Evolutionary conservation across 2,797 vertebrate genomes (phyloP), one percentile per base, ranked within the genome.

Genomic region (Nannoperca obscura): DNA sequence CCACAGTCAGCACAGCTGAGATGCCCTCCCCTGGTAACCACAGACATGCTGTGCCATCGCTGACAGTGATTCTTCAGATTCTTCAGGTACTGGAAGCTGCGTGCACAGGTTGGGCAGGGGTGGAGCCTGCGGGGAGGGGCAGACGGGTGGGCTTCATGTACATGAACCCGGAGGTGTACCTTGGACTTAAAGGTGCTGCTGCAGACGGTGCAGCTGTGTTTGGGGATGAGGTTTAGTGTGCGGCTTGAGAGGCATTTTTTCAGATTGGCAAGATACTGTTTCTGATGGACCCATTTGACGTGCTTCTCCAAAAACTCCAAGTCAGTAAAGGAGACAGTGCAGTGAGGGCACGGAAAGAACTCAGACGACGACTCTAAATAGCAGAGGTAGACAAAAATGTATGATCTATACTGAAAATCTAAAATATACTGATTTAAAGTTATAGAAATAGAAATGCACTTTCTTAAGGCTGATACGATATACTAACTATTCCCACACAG

Each of bases 21-120:
- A 60, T 93, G 88, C 12, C 95, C 95, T 11, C 90, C 92, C 12
- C 66, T 78, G 30, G 91, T 92, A 2, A 89, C 86, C 6, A 93
- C 94, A 4, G 92, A 87, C 91, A 96, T 92, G 62, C 68, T 87
- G 86, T 95, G 95, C 94, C 94, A 95, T 44, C 91, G 88, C 55
- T 91, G 93, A 74, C 95, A 95, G 81, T 95, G 95, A 53, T 95
- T 96, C 86, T 95, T 93, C 66, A 96, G 85, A 52, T 94, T 95
- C 78, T 93, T 94, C 24, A 95, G 83, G 90, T 95, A 95, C 86
- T 95, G 92, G 75, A 95, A 95, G 90, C 94, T 94, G 74, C 94
- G 94, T 9, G 94, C 92, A 27, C 94, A 96, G 30, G 92, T 93
- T 0, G 95, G 95, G 52, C 95, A 95, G 3, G 95, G 93, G 78